Evolutionary conservation across 2,888 invertebrate genomes (phyloP), one percentile per base, ranked within the genome.

Genomic region (Tridacna crocea): DNA sequence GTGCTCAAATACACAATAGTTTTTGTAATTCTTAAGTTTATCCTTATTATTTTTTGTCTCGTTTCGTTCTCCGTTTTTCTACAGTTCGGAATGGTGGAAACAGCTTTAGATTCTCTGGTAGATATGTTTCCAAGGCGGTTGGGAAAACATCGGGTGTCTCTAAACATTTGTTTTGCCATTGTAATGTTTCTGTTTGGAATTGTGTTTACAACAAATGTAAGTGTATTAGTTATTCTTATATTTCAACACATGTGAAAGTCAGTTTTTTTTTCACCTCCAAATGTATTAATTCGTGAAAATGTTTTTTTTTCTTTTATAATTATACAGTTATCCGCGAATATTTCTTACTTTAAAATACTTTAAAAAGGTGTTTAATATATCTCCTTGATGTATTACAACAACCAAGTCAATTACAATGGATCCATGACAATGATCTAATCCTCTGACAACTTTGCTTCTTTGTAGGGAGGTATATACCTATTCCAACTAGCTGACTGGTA

Each of bases 401-500:
- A 36, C 3, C 36, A 36, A 36, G 36, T 36, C 36, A 36, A 8
- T 36, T 2, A 36, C 8, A 2, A 2, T 36, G 36, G 36, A 36
- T 36, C 36, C 36, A 36, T 36, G n/a, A n/a, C n/a, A n/a, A n/a
- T n/a, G n/a, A n/a, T n/a, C n/a, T n/a, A n/a, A n/a, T n/a, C n/a
- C n/a, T n/a, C n/a, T n/a, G n/a, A n/a, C n/a, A 17, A 61, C 65
- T 26, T 65, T 66, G 17, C 12, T 46, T 46, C 11, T 48, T 70
- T 51, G 6, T n/a, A 70, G 70, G 70, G 70, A 15, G 70, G 70
- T 13, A 51, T 70, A 3, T 70, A 70, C 26, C 11, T 70, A 22
- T 70, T 70, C 22, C 48, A 70, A n/a, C 51, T 70, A 26, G 46
- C 51, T n/a, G 70, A 70, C 22, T 70, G 70, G 70, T 70, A 70